Evolutionary conservation across 2,797 vertebrate species (phyloP).

Genomic region (Hyperoplus lanceolatus): DNA sequence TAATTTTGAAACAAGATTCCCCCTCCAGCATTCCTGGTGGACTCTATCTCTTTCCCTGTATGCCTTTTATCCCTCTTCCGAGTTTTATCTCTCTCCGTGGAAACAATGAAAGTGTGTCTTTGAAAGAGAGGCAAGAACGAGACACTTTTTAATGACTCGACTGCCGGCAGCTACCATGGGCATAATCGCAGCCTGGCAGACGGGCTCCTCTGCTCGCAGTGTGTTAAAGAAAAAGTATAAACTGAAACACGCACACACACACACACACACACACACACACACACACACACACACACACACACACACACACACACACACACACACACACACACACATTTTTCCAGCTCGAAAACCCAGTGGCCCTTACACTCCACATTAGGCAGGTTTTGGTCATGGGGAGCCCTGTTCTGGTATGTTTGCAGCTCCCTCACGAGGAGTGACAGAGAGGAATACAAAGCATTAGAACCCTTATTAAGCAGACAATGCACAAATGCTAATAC

Average conservation of each 20-base stretch:
- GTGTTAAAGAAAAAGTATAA: not conserved
- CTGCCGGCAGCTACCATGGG: constrained; percentile 52
- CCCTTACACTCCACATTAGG: constrained; percentile 51
- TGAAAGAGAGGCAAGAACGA: constrained; percentile 47
- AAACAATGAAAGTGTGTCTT: constrained; percentile 50
- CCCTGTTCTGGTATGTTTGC: constrained; percentile 26
- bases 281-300: constrained; percentile 46
- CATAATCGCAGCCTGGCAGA: constrained; percentile 58
- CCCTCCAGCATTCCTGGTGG: constrained; percentile 46
- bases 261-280: no score
- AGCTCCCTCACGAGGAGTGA: constrained; percentile 1
- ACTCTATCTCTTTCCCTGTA: constrained; percentile 24
- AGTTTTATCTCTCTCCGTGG: constrained; percentile 32
- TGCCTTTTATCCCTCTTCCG: constrained; percentile 39
- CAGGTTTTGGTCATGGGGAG: constrained; percentile 40
- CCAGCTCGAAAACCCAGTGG: not conserved
- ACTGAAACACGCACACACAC: constrained; percentile 12
- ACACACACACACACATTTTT: constrained; percentile 7
- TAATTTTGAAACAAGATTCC: constrained; percentile 39
- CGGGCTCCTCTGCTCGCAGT: constrained; percentile 26
- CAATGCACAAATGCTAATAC: constrained; percentile 62
- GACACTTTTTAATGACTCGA: constrained; percentile 52
- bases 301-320: constrained; percentile 40
- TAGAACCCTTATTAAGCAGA: constrained; percentile 49
- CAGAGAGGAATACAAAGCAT: constrained; percentile 48